These are phyloP conservation scores for Eupleurogrammus muticus DNA, from an alignment of 2,797 vertebrate genomes.

Conservation along the genomic window DNA sequence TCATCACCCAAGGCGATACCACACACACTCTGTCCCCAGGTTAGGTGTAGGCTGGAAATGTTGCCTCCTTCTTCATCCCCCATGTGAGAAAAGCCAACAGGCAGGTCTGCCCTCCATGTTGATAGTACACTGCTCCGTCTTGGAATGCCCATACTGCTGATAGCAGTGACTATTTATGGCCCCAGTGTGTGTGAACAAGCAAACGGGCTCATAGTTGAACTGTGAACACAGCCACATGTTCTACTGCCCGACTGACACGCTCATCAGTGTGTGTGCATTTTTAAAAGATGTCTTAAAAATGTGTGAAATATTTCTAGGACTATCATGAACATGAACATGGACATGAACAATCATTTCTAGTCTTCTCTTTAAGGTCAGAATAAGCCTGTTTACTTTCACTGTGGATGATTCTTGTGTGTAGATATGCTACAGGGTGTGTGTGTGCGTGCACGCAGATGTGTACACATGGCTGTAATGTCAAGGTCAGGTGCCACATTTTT, in stretches of 20 bases:
- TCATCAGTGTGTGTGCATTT: no score
- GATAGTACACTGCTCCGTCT: slow-evolving; percentile 58
- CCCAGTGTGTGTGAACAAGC: slow-evolving; percentile 68
- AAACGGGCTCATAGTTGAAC: slow-evolving; percentile 39
- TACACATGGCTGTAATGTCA: slow-evolving; percentile 62
- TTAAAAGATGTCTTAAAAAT: no score
- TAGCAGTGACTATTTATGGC: slow-evolving; percentile 74
- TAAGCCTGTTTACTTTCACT: background rate
- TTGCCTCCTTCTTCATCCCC: background rate
- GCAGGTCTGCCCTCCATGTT: slow-evolving; percentile 56
- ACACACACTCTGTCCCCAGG: background rate
- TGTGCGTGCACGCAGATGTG: slow-evolving; percentile 29
- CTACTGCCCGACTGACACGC: slow-evolving; percentile 6
- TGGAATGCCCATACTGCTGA: slow-evolving; percentile 72
- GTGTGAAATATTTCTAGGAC: no score
- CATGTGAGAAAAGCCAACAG: slow-evolving; percentile 60
- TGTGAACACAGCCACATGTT: slow-evolving; percentile 38
- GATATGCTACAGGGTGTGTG: slow-evolving; percentile 12
- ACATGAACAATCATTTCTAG: background rate
- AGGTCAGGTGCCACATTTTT: slow-evolving; percentile 72
- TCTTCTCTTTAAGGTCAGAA: background rate
- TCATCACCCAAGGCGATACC: background rate
- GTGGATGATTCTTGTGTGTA: background rate
- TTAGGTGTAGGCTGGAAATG: background rate
- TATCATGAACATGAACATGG: no score